These are phyloP conservation scores for Ammospiza nelsoni DNA, from an alignment of 2,113 vertebrate species.

Conservation along the genomic window DNA sequence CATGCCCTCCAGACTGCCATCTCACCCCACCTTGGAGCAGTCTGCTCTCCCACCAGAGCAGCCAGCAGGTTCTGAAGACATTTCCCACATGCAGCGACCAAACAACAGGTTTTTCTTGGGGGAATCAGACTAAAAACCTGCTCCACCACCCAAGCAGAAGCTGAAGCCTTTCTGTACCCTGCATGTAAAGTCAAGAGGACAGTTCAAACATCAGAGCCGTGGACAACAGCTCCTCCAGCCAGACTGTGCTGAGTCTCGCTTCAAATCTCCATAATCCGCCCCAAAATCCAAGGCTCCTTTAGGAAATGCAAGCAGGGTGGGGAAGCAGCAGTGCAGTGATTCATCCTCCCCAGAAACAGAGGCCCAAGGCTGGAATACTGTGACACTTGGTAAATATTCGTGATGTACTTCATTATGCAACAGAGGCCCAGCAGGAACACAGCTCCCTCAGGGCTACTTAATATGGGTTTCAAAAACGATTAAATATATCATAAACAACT, in stretches of 20 bases:
- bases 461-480: constrained; percentile 58
- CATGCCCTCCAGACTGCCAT: not conserved
- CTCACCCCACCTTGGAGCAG: not conserved
- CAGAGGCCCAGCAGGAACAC: constrained; percentile 50
- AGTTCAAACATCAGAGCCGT: not conserved
- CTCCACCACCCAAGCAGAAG: not conserved
- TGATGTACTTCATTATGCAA: constrained; percentile 68
- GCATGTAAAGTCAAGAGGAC: rapidly evolving
- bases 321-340: constrained; percentile 44
- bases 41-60: not conserved
- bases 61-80: not conserved
- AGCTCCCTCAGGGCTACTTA: constrained; percentile 59
- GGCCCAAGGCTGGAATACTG: constrained; percentile 41
- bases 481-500: constrained; percentile 74
- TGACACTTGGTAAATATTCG: constrained; percentile 58
- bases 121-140: not conserved
- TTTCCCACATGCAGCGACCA: rapidly evolving
- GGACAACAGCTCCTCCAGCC: not conserved
- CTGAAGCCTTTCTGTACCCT: not conserved
- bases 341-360: constrained; percentile 42
- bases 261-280: not conserved
- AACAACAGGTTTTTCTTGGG: not conserved
- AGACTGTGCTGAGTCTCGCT: not conserved
- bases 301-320: constrained; percentile 16
- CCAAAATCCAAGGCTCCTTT: not conserved